Conservation (phyloP, 2,113 vertebrate genomes). For the Anoplopoma fimbria region DNA sequence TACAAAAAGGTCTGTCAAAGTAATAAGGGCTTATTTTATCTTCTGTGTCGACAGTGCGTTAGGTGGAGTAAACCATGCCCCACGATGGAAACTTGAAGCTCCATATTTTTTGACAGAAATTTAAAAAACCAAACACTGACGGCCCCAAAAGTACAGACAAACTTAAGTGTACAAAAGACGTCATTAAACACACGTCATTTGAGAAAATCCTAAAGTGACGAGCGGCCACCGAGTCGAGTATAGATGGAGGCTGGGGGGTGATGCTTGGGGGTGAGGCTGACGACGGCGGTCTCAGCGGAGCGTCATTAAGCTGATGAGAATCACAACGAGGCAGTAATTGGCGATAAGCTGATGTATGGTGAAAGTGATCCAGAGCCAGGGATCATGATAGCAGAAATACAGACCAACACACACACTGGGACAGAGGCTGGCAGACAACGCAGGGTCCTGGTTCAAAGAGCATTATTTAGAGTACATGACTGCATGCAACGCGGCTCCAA, state of each 20-base stretch:
- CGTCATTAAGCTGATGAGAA: slow-evolving; percentile 80
- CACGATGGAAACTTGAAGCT: slow-evolving; percentile 9
- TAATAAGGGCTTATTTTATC: neutral
- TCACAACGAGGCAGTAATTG: slow-evolving; percentile 80
- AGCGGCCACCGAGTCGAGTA: no score
- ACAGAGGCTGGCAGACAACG: slow-evolving; percentile 60
- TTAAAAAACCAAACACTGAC: neutral
- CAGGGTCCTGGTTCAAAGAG: slow-evolving; percentile 75
- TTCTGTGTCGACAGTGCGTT: neutral
- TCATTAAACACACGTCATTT: neutral
- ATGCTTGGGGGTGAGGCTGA: slow-evolving; percentile 50
- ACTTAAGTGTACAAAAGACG: neutral
- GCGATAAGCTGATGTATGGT: slow-evolving; percentile 80
- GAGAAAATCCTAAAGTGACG: neutral
- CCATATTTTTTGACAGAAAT: neutral
- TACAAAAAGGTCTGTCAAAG: slow-evolving; percentile 7
- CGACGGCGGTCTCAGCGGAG: slow-evolving; percentile 73
- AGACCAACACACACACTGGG: slow-evolving; percentile 44
- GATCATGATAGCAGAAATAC: slow-evolving; percentile 70
- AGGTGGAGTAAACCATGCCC: slow-evolving; percentile 17
- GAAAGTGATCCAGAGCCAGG: slow-evolving; percentile 79
- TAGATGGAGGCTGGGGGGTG: slow-evolving; percentile 36
- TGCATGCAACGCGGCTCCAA: slow-evolving; percentile 67
- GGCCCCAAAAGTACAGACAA: neutral
- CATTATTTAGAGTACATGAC: slow-evolving; percentile 74